Evolutionary conservation across 2,113 vertebrate genomes (phyloP).

Genomic region (Alethe castanea): DNA sequence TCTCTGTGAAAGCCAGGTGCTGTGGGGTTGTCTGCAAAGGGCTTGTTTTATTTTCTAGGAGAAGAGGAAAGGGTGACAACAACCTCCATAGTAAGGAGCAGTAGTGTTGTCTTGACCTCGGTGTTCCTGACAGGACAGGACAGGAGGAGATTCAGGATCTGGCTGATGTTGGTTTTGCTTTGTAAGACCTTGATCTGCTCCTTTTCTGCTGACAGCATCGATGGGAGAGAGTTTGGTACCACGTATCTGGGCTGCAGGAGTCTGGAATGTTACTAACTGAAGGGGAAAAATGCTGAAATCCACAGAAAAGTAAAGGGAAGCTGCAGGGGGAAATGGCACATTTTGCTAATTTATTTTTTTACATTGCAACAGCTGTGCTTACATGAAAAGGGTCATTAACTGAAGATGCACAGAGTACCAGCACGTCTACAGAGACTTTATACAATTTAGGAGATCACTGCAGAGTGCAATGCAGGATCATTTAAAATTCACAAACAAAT

Average conservation of each 20-base stretch:
- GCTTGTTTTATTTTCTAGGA: not conserved
- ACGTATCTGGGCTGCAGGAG: not conserved
- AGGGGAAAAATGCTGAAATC: not conserved
- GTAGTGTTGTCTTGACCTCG: not conserved
- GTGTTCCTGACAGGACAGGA: not conserved
- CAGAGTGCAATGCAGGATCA: conserved; percentile 2
- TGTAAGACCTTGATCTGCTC: not conserved
- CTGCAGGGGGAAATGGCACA: not conserved
- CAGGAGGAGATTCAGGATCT: not conserved
- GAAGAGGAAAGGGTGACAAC: not conserved
- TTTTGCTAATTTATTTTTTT: conserved; percentile 48
- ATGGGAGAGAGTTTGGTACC: not conserved
- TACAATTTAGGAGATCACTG: conserved; percentile 23
- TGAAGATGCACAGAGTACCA: conserved; percentile 11
- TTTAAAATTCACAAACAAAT: conserved; percentile 44
- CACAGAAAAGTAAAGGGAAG: conserved; percentile 15
- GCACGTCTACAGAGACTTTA: not conserved
- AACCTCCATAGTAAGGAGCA: not conserved
- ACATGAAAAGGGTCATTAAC: conserved; percentile 62
- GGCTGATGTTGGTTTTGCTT: not conserved
- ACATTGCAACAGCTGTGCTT: conserved; percentile 56
- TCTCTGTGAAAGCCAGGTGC: not conserved
- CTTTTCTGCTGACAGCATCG: not conserved
- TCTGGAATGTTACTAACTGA: not conserved
- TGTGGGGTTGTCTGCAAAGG: not conserved